phyloP scores from a whole-genome alignment of 1,140 invertebrate genomes.

The Gonatopus flavifemur region DNA sequence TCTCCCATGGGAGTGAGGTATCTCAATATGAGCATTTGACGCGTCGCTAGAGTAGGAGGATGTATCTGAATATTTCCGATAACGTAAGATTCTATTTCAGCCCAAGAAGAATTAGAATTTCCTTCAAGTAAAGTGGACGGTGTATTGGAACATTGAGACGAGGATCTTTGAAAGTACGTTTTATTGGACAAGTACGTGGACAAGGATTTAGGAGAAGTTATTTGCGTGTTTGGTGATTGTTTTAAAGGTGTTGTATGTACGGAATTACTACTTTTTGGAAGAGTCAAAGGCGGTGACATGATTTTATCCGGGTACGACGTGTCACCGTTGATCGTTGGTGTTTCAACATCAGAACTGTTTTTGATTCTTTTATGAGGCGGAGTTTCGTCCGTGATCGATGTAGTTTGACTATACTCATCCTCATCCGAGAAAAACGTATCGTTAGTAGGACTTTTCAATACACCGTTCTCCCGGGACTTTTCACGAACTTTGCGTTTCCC shows the following conservation, averaged over 20 bases:
- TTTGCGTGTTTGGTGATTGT: conserved; percentile 30
- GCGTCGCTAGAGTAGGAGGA: conserved; percentile 82
- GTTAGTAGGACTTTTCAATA: conserved; percentile 29
- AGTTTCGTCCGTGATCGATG: conserved; percentile 29
- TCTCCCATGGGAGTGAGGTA: conserved; percentile 94
- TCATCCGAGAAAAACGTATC: conserved; percentile 32
- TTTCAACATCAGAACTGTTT: conserved; percentile 23
- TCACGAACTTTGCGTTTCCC: conserved; percentile 49
- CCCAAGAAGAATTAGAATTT: conserved; percentile 84
- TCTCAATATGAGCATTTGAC: conserved; percentile 83
- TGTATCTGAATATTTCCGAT: conserved; percentile 85
- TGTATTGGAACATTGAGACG: conserved; percentile 19
- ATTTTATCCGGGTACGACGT: conserved; percentile 40
- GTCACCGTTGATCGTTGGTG: conserved; percentile 25
- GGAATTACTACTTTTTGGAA: conserved; percentile 37
- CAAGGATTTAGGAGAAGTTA: conserved; percentile 11
- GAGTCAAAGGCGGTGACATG: conserved; percentile 50
- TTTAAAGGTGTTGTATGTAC: conserved; percentile 10
- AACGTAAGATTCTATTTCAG: conserved; percentile 83
- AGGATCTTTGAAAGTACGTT: conserved; percentile 5
- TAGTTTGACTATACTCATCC: conserved; percentile 23
- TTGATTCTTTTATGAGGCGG: conserved; percentile 43
- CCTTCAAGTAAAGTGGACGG: conserved; percentile 43
- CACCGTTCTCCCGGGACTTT: conserved; percentile 39
- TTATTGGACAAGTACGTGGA: conserved; percentile 9